Evolutionary conservation across 53 echinoderm and acorn worm species (phyloP).

Genomic region (Crossaster papposus): DNA sequence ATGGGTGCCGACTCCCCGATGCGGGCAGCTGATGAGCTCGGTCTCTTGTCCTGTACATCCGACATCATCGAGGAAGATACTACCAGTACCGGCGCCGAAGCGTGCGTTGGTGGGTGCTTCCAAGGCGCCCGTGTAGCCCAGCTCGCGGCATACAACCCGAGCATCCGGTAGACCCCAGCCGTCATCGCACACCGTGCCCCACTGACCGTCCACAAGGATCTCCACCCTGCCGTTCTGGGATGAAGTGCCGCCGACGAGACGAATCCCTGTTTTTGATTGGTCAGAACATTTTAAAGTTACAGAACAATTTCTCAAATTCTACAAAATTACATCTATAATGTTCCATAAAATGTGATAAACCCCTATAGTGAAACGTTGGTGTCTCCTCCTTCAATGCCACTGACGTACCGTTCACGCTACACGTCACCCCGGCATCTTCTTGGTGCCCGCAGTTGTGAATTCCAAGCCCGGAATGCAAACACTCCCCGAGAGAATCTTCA

Average conservation of each 20-base stretch:
- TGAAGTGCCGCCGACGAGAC: slow-evolving; percentile 38
- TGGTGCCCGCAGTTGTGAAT: slow-evolving; percentile 59
- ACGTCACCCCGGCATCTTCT: slow-evolving; percentile 68
- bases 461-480: slow-evolving; percentile 58
- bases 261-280: slow-evolving; percentile 19
- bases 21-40: slow-evolving; percentile 29
- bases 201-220: slow-evolving; percentile 19
- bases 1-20: slow-evolving; percentile 37
- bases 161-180: slow-evolving; percentile 29
- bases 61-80: slow-evolving; percentile 48
- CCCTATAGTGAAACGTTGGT: background rate
- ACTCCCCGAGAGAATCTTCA: slow-evolving; percentile 53
- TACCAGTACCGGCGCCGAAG: slow-evolving; percentile 41
- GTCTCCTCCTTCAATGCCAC: background rate
- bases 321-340: background rate
- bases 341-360: background rate
- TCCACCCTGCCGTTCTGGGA: slow-evolving; percentile 52
- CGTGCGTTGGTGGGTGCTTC: background rate
- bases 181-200: slow-evolving; percentile 67
- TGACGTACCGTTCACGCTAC: slow-evolving; percentile 18
- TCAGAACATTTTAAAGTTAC: background rate
- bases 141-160: slow-evolving; percentile 54
- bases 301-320: too few relatives aligned
- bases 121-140: slow-evolving; percentile 35
- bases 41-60: slow-evolving; percentile 45